Evolutionary conservation across 2,888 invertebrate genomes (phyloP).

Genomic region (Cloeon dipterum): DNA sequence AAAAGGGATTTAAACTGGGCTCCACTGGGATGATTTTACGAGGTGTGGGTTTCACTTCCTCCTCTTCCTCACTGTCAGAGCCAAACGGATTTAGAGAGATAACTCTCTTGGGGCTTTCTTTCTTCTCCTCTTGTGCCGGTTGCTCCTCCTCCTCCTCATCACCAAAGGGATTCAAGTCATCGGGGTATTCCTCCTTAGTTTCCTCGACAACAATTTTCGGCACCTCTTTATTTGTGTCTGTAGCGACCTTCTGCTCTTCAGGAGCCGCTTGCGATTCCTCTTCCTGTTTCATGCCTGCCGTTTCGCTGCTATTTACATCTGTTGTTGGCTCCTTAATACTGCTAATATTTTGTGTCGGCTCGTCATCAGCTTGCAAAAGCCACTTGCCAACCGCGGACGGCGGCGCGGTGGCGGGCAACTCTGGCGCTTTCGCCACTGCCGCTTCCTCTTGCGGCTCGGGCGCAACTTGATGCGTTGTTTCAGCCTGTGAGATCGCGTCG

Average conservation of each 20-base stretch:
- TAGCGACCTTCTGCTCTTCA: too few species aligned
- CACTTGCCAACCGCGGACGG: neutral
- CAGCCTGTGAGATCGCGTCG: neutral
- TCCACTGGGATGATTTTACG: slow-evolving; percentile 15
- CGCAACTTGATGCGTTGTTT: too few species aligned
- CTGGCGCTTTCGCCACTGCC: slow-evolving; percentile 14
- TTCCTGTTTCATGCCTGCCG: slow-evolving; percentile 1
- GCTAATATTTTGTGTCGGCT: slow-evolving; percentile 6
- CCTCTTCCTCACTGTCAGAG: slow-evolving; percentile 35
- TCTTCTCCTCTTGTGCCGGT: slow-evolving; percentile 12
- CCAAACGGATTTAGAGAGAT: slow-evolving; percentile 40
- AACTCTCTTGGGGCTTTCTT: slow-evolving; percentile 7
- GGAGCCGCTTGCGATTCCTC: slow-evolving; percentile 4
- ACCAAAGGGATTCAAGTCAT: slow-evolving; percentile 63
- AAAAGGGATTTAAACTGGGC: slow-evolving; percentile 44
- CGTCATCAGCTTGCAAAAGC: slow-evolving; percentile 8
- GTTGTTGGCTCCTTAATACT: neutral
- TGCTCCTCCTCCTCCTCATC: slow-evolving; percentile 26
- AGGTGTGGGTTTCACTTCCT: slow-evolving; percentile 8
- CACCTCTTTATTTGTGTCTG: too few species aligned
- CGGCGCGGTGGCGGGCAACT: slow-evolving; percentile 12
- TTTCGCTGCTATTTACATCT: neutral
- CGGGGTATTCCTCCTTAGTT: slow-evolving; percentile 34
- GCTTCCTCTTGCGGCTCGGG: slow-evolving; percentile 8
- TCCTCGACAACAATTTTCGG: slow-evolving; percentile 3